phyloP scores from a whole-genome alignment of 2,797 vertebrate genomes.

The Knipowitschia caucasica region DNA sequence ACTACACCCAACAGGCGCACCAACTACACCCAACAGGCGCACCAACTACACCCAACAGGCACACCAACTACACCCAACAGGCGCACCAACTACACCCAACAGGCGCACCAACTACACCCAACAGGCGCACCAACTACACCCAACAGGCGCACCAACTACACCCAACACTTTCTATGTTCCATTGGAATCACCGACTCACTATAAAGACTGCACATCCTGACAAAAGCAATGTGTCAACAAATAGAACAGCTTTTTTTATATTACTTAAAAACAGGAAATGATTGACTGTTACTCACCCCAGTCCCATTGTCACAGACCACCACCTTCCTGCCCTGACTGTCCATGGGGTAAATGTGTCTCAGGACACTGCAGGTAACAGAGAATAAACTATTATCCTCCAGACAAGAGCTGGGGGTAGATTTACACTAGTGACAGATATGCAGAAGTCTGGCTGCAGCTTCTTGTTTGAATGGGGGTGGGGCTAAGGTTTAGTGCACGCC shows the following conservation, averaged over 20 bases:
- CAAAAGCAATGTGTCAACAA: neutral
- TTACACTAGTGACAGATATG: constrained; percentile 33
- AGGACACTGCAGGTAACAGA: constrained; percentile 8
- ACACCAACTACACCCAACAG: no score
- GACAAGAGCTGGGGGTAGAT: constrained; percentile 6
- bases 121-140: no score
- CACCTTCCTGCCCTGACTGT: constrained; percentile 76
- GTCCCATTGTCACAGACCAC: constrained; percentile 82
- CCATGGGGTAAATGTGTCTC: constrained; percentile 57
- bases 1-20: no score
- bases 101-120: no score
- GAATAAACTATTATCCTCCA: neutral
- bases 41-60: no score
- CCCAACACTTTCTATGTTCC: constrained; percentile 6
- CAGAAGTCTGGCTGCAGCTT: constrained; percentile 12
- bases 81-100: no score
- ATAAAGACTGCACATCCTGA: neutral
- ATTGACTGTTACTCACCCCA: constrained; percentile 67
- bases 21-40: no score
- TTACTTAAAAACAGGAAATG: neutral
- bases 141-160: no score
- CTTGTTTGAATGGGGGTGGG: constrained; percentile 30
- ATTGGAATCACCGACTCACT: neutral
- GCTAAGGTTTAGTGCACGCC: constrained; percentile 17
- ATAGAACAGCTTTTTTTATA: no score